Conservation (phyloP, 2,797 vertebrate genomes). For the Peromyscus nudipes region DNA sequence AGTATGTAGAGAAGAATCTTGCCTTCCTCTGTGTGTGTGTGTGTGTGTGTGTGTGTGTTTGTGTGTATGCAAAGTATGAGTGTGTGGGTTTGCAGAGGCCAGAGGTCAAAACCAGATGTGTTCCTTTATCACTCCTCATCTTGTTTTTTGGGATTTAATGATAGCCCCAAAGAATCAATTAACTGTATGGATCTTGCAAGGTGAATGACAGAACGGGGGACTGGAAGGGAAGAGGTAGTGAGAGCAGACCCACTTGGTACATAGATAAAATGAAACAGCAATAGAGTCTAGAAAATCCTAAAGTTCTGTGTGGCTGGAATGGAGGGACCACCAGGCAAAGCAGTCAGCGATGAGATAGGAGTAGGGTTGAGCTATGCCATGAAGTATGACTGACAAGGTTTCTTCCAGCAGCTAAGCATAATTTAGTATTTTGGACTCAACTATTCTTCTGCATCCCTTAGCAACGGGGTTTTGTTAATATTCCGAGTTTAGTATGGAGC, state of each 20-base stretch:
- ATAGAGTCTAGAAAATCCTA: background rate
- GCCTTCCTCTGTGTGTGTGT: background rate
- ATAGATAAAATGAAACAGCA: background rate
- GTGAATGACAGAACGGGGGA: background rate
- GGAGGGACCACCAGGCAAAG: background rate
- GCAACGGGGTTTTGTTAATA: conserved; percentile 78
- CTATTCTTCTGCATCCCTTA: conserved; percentile 59
- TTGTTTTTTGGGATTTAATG: background rate
- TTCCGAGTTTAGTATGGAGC: conserved; percentile 31
- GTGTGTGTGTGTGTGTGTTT: background rate
- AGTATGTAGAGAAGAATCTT: background rate
- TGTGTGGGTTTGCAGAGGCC: background rate
- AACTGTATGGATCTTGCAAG: background rate
- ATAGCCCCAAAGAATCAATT: background rate
- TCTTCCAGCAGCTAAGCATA: conserved; percentile 40
- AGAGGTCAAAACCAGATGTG: background rate
- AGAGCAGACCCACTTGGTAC: background rate
- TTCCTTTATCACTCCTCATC: background rate
- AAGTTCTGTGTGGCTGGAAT: background rate
- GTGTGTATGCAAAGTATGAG: background rate
- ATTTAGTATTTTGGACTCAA: conserved; percentile 68
- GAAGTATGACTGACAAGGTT: background rate
- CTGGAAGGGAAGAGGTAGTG: no score
- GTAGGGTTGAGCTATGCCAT: background rate
- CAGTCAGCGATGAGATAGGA: background rate